phyloP scores from a whole-genome alignment of 2,113 vertebrate species.

The Stigmatopora nigra region DNA sequence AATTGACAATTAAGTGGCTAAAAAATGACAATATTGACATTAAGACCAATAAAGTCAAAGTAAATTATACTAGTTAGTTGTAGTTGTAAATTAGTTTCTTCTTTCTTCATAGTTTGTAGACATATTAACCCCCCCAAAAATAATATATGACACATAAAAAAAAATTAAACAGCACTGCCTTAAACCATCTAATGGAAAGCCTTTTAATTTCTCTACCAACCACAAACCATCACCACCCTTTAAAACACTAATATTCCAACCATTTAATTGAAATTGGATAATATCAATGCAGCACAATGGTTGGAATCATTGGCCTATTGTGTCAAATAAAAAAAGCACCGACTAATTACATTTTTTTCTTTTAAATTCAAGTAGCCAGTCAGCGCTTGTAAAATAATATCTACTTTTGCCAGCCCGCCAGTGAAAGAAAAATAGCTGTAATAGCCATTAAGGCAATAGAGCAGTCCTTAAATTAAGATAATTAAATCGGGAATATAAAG shows the following conservation, averaged over 20 bases:
- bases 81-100: too few relatives aligned
- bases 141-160: too few relatives aligned
- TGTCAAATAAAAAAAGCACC: neutral
- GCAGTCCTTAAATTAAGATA: neutral
- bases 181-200: too few relatives aligned
- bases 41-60: too few relatives aligned
- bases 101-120: too few relatives aligned
- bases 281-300: neutral
- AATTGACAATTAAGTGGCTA: too few relatives aligned
- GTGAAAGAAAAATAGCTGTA: neutral
- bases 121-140: too few relatives aligned
- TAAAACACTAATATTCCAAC: neutral
- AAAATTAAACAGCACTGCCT: too few relatives aligned
- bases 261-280: neutral
- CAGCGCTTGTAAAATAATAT: neutral
- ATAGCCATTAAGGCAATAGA: neutral
- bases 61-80: too few relatives aligned
- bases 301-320: neutral
- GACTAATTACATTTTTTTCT: neutral
- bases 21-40: too few relatives aligned
- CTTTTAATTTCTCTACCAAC: neutral
- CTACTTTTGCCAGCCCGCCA: neutral
- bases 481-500: neutral
- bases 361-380: neutral
- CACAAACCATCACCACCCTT: neutral